phyloP scores from a whole-genome alignment of 2,797 vertebrate genomes.

The Coregonus sp. region DNA sequence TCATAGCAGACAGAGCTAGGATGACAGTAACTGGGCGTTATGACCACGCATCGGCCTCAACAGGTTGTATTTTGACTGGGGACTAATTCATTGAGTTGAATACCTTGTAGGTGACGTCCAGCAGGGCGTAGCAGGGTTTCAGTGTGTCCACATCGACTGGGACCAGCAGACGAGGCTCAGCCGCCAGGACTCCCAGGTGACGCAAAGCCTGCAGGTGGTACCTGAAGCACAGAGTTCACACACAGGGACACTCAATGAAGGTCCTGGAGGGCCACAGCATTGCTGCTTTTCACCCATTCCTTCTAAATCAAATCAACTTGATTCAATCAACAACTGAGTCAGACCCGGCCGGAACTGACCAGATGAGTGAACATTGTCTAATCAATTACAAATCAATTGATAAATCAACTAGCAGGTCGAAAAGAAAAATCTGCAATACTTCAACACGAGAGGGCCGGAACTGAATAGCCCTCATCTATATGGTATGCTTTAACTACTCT shows the following conservation, averaged over 20 bases:
- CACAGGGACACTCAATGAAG: neutral
- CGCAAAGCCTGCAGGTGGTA: slow-evolving; percentile 88
- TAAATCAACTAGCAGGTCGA: no score
- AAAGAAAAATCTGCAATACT: no score
- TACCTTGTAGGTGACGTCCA: slow-evolving; percentile 96
- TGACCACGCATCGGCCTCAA: neutral
- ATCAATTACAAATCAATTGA: no score
- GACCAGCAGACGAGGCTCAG: slow-evolving; percentile 91
- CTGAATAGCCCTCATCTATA: no score
- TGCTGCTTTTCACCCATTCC: neutral
- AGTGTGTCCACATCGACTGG: slow-evolving; percentile 94
- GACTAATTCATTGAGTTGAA: neutral
- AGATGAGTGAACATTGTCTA: no score
- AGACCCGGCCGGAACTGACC: no score
- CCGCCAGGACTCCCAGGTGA: slow-evolving; percentile 91
- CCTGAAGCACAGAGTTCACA: slow-evolving; percentile 62
- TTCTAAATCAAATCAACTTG: neutral
- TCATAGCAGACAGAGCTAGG: no score
- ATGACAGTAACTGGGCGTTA: no score
- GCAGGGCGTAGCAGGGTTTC: slow-evolving; percentile 90
- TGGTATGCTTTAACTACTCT: no score
- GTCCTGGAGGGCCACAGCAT: neutral
- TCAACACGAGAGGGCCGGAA: no score
- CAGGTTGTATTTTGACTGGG: neutral
- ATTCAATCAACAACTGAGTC: no score